Conservation (phyloP, 1,140 invertebrate genomes). For the Drosophila auraria region DNA sequence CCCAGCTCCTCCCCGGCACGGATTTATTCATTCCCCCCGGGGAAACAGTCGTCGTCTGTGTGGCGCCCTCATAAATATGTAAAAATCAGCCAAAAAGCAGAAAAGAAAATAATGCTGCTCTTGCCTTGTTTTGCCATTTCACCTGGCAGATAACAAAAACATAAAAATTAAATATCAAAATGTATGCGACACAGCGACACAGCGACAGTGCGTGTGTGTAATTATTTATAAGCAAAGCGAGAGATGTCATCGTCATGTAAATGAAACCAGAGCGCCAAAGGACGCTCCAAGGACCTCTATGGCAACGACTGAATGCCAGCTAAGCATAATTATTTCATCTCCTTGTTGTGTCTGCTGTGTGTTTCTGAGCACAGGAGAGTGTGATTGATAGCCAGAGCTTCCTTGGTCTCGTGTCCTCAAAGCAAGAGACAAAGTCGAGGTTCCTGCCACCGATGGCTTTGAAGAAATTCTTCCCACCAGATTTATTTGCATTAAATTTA, state of each 20-base stretch:
- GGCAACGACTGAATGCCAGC: constrained; percentile 34
- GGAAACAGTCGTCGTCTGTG: constrained; percentile 15
- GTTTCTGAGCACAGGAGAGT: background rate
- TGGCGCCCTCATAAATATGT: constrained; percentile 50
- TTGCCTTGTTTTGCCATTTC: constrained; percentile 25
- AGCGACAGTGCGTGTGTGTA: constrained; percentile 66
- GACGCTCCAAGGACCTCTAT: constrained; percentile 32
- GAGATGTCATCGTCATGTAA: constrained; percentile 74
- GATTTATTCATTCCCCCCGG: constrained; percentile 11
- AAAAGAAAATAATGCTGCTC: constrained; percentile 13
- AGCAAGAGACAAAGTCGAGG: background rate
- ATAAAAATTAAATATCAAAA: constrained; percentile 78
- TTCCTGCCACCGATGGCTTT: constrained; percentile 9
- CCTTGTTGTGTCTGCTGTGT: background rate
- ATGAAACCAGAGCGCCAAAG: constrained; percentile 59
- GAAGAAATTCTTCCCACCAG: background rate
- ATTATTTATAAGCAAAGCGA: constrained; percentile 68
- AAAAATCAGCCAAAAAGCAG: constrained; percentile 24
- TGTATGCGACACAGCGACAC: constrained; percentile 57
- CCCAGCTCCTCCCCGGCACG: background rate
- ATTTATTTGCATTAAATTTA: constrained; percentile 28
- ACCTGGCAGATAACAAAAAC: constrained; percentile 48
- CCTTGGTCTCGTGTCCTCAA: constrained; percentile 15
- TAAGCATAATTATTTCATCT: constrained; percentile 47
- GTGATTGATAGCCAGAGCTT: constrained; percentile 39